Evolutionary conservation across 2,797 vertebrate species (phyloP), one percentile per base, ranked within the genome.

Genomic region (Epinephelus malabaricus): DNA sequence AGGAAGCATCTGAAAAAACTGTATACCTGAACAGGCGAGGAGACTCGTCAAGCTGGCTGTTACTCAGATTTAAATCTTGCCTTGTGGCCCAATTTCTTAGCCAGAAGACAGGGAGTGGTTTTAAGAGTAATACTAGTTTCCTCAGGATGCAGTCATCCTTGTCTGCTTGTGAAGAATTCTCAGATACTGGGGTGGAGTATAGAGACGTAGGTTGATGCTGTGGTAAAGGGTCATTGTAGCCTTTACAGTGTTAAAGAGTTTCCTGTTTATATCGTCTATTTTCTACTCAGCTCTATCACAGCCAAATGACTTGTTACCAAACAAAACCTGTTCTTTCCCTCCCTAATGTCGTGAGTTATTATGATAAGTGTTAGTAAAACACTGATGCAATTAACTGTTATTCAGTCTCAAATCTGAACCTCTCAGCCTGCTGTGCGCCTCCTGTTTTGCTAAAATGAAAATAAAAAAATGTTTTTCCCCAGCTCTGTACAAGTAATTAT

Each of bases 401-500:
- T 73, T 81, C 61, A 79, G 12, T 71, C 38, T 78, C 71, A 59
- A 63, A 90, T 84, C 72, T 55, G 19, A 89, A 85, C 27, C 34
- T 82, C 62, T 73, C 63, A 53, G 63, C 56, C 63, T 82, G 80
- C 81, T 83, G 73, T 76, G 70, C 76, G 68, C 76, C 65, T 91
- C 77, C 69, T 85, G 78, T 88, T 89, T 90, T 86, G 72, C 68
- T 82, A 27, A 86, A 83, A 80, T 69, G 12, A 86, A 82, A 84
- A 81, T 79, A 79, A 63, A 88, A 30, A 71, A 78, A 64, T 71
- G 70, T 87, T 89, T 79, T 76, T 88, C 70, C 65, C 45, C 81
- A 60, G 75, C 75, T 25, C 25, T 12, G 27, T 76, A 72, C 82
- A 69, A 89, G 90, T 92, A 91, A 92, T 93, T 93, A 91, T 88